Percentiles rank a stretch among this genome's conserved stretches.
Conservation (phyloP, 1,140 invertebrate species). For the Vanessa atalanta region DNA sequence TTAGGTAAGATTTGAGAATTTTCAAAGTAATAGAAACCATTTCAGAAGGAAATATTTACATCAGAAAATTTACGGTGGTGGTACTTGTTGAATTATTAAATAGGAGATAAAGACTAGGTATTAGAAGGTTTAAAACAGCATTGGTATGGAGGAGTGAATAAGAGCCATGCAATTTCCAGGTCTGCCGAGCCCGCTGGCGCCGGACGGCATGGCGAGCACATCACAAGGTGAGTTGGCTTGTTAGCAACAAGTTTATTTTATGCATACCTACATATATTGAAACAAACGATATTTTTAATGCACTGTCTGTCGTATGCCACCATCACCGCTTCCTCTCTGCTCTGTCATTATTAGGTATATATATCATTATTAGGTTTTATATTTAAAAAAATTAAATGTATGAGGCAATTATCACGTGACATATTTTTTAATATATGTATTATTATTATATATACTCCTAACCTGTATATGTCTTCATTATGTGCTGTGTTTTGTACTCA, state of each 20-base stretch:
- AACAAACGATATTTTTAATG: conserved; percentile 80
- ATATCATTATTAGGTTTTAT: conserved; percentile 78
- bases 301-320: conserved; percentile 83
- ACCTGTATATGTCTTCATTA: conserved; percentile 81
- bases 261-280: conserved; percentile 79
- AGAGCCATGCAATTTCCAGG: conserved; percentile 59
- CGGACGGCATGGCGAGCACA: conserved; percentile 87
- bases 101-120: neutral
- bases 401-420: conserved; percentile 79
- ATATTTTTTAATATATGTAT: conserved; percentile 76
- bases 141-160: conserved; percentile 32
- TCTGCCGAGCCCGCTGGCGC: conserved; percentile 70
- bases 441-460: conserved; percentile 75
- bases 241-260: conserved; percentile 78
- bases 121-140: neutral
- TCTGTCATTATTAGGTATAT: conserved; percentile 81
- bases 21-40: too few species aligned
- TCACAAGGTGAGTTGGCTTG: conserved; percentile 90
- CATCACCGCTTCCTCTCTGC: conserved; percentile 83
- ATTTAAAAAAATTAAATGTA: conserved; percentile 70
- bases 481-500: conserved; percentile 77
- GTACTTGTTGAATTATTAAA: neutral
- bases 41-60: neutral
- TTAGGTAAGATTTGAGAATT: too few species aligned
- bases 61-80: conserved; percentile 14